Conservation (phyloP, 2,113 vertebrate species). For the Orcinus orca region DNA sequence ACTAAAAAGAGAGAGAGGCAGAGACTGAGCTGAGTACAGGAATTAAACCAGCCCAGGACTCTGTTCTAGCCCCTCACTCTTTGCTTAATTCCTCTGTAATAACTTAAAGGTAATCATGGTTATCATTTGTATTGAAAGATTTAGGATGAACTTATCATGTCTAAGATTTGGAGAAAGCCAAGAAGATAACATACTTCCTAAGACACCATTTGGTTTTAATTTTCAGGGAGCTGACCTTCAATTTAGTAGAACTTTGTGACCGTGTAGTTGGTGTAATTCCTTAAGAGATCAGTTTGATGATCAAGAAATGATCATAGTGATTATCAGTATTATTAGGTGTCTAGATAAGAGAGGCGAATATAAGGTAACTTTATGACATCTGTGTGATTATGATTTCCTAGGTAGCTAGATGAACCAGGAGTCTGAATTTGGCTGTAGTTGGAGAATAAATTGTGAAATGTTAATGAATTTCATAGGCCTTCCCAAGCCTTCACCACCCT, state of each 20-base stretch:
- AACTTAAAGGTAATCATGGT: not conserved
- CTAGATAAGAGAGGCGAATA: not conserved
- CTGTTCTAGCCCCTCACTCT: not conserved
- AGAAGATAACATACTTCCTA: not conserved
- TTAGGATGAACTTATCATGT: not conserved
- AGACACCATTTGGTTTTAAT: conserved; percentile 1
- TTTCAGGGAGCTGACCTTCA: not conserved
- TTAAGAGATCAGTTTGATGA: not conserved
- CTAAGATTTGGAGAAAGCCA: not conserved
- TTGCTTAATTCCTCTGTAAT: not conserved
- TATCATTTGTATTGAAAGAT: not conserved
- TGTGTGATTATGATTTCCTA: not conserved
- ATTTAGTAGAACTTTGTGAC: not conserved
- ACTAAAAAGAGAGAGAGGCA: not conserved
- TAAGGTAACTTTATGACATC: not conserved
- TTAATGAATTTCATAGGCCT: not conserved
- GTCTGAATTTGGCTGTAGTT: not conserved
- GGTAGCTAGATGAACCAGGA: not conserved
- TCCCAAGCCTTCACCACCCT: not conserved
- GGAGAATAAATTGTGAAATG: not conserved
- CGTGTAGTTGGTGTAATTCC: not conserved
- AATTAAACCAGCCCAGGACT: not conserved
- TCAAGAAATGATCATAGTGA: not conserved
- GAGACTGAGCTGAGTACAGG: not conserved
- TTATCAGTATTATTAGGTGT: not conserved